Base-by-base conservation (phyloP, 2,113 vertebrate genomes). In the Speoplatyrhinus poulsoni region DNA sequence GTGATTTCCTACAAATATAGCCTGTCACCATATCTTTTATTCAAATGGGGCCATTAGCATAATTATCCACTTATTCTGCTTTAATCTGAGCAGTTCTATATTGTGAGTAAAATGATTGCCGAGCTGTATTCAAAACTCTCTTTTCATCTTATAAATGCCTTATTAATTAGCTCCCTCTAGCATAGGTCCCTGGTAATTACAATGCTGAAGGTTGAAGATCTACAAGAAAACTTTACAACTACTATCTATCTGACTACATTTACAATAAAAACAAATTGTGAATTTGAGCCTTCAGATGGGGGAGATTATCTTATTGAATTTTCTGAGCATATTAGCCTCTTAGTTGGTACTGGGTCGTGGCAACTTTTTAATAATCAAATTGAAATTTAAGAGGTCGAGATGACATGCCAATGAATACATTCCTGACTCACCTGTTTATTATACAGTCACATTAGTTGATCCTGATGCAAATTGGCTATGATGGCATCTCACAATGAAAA, bases 151-250 rank as follows among this genome's bases (percentile, higher is more conserved):
- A 73, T 76, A 83, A 91, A 90, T 86, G 82, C 65, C 72, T 91
- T 84, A 90, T 80, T 91, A 92, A 92, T 92, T 85, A 91, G 87
- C 92, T 90, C 91, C 89, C 90, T 90, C 89, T 91, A 88, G 90
- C 90, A 89, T 66, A 74, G 69, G 70, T 79, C 79, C 70, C 54
- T 67, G 76, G 87, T 84, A 86, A 91, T 88, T 90, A 82, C 88
- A 41, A 41, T 8, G 7, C 36, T 8, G 36, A 41, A 41, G 36
- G 36, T 41, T 41, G 36, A 41, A 41, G 73, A 60, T 79, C 75
- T 69, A 61, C 79, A 50, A 69, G 80, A 77, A 65, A 82, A 81
- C 63, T 85, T 86, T 76, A 68, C 70, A 72, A 82, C 74, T 72
- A 67, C 66, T 82, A 41, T 41, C 36, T 41, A 41, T 41, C 36